These are phyloP conservation scores for Phortica variegata DNA, from an alignment of 1,140 invertebrate species.

Conservation along the genomic window DNA sequence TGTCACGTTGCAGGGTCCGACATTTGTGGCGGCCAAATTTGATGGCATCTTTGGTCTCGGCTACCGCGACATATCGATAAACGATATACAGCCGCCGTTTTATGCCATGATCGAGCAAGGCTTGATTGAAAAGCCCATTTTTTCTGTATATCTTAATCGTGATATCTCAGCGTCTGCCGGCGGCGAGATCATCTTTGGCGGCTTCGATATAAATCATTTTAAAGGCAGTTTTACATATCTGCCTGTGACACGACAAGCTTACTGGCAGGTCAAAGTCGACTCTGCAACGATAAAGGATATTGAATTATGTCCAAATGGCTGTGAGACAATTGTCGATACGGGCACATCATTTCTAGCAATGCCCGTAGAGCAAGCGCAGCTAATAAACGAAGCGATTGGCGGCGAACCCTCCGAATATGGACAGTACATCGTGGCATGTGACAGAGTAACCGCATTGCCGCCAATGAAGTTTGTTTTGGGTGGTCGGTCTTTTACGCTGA, in stretches of 20 bases:
- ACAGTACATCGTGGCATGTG: slow-evolving; percentile 29
- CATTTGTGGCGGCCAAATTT: slow-evolving; percentile 94
- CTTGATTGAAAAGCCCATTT: slow-evolving; percentile 74
- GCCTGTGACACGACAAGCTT: slow-evolving; percentile 32
- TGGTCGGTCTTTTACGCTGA: slow-evolving; percentile 29
- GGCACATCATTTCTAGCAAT: slow-evolving; percentile 75
- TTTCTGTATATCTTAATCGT: slow-evolving; percentile 85
- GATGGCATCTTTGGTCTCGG: slow-evolving; percentile 96
- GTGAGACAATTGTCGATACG: slow-evolving; percentile 74
- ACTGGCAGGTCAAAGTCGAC: slow-evolving; percentile 52
- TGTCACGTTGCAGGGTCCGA: slow-evolving; percentile 82
- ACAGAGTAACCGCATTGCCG: slow-evolving; percentile 25
- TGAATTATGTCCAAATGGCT: slow-evolving; percentile 58
- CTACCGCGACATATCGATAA: slow-evolving; percentile 84
- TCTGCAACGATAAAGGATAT: slow-evolving; percentile 26
- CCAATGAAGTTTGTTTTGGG: slow-evolving; percentile 31
- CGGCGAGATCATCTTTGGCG: slow-evolving; percentile 45
- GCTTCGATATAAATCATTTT: slow-evolving; percentile 36
- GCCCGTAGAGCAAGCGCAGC: slow-evolving; percentile 56
- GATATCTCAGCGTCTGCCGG: slow-evolving; percentile 61
- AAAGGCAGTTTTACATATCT: slow-evolving; percentile 47
- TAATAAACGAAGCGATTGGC: slow-evolving; percentile 38
- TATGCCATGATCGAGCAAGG: slow-evolving; percentile 90
- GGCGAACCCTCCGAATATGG: slow-evolving; percentile 31
- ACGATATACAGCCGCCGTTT: slow-evolving; percentile 88